Evolutionary conservation across 2,888 invertebrate species (phyloP).

Genomic region (Mythimna ferrago): DNA sequence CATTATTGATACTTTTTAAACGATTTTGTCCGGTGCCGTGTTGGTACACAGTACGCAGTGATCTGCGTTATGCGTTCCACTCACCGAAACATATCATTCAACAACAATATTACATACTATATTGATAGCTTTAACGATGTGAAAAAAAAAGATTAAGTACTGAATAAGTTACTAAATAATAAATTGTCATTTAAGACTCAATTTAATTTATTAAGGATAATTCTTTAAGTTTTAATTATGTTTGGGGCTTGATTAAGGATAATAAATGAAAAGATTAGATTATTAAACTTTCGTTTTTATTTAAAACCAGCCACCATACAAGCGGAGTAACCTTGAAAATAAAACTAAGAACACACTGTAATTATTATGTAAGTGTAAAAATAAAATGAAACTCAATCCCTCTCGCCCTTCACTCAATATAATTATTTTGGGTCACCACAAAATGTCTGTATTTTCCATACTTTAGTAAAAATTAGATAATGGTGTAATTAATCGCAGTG

Average conservation of each 20-base stretch:
- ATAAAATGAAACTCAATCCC: background rate
- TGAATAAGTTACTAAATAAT: background rate
- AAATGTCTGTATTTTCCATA: background rate
- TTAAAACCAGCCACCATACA: constrained; percentile 67
- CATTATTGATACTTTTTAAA: too few species aligned
- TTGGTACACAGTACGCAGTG: too few species aligned
- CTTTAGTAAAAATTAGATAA: background rate
- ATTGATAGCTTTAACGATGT: too few species aligned
- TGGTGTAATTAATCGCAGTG: constrained; percentile 34
- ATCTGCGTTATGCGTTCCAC: too few species aligned
- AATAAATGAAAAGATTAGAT: constrained; percentile 35
- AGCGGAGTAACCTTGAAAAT: constrained; percentile 59
- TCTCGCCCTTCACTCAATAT: background rate
- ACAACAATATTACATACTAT: too few species aligned
- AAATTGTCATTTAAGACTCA: background rate
- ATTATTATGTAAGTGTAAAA: constrained; percentile 11
- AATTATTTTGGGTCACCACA: background rate
- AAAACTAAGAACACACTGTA: constrained; percentile 36
- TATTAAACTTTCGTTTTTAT: constrained; percentile 59
- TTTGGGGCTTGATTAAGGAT: background rate
- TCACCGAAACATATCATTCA: too few species aligned
- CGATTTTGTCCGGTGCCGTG: too few species aligned
- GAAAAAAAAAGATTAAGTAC: too few species aligned
- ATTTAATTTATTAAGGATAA: background rate
- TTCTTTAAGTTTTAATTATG: background rate